Evolutionary conservation across 92 coral and sea anemone genomes (phyloP).

Genomic region (Zoanthus sansibaricus): DNA sequence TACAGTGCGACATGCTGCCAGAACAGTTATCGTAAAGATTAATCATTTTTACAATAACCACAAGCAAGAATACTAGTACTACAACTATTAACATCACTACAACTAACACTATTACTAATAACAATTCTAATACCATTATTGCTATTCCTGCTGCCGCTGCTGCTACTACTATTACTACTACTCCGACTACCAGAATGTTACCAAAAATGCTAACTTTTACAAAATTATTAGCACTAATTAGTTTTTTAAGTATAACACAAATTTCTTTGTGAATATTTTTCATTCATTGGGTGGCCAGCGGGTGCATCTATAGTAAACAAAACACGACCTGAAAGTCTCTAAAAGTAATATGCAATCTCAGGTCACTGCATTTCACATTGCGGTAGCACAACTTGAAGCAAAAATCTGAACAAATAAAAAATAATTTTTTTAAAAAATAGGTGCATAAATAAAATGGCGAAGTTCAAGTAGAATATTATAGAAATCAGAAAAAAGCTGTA

Average conservation of each 20-base stretch:
- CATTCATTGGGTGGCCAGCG: background rate
- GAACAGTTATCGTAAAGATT: background rate
- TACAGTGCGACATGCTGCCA: slow-evolving; percentile 84
- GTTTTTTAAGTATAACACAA: background rate
- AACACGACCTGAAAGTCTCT: background rate
- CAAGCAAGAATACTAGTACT: background rate
- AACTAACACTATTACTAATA: background rate
- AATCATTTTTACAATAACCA: background rate
- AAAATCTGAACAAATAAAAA: too few species aligned
- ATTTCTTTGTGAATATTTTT: background rate
- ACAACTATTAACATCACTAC: background rate
- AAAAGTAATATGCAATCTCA: background rate
- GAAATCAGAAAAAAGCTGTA: too few species aligned
- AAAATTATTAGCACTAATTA: background rate
- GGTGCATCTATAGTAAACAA: background rate
- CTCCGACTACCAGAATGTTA: background rate
- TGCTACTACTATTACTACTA: too few species aligned
- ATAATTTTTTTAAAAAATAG: too few species aligned
- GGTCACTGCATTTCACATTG: background rate
- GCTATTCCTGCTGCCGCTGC: background rate
- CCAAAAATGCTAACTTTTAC: background rate
- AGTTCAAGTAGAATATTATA: too few species aligned
- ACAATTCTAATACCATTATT: background rate
- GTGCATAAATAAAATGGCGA: too few species aligned
- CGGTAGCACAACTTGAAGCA: too few species aligned